phyloP scores from a whole-genome alignment of 2,888 invertebrate species.

The Apoda limacodes region DNA sequence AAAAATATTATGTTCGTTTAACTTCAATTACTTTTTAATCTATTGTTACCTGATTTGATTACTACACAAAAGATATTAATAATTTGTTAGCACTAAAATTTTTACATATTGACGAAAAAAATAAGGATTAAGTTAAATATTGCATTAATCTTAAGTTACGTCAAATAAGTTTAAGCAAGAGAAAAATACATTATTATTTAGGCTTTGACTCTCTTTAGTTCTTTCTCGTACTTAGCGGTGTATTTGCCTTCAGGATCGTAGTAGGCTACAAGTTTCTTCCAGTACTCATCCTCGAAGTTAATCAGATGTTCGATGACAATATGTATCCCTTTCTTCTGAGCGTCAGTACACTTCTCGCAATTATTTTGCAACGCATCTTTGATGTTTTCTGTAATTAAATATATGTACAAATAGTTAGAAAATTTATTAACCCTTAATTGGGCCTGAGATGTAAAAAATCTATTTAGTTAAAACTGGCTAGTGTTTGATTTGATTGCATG shows the following conservation, averaged over 20 bases:
- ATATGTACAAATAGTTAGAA: neutral
- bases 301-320: slow-evolving; percentile 35
- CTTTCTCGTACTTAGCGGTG: slow-evolving; percentile 29
- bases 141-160: too few species aligned
- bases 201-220: slow-evolving; percentile 22
- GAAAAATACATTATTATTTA: too few species aligned
- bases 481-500: neutral
- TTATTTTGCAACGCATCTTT: slow-evolving; percentile 33
- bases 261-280: slow-evolving; percentile 35
- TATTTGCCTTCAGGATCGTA: slow-evolving; percentile 38
- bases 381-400: slow-evolving; percentile 28
- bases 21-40: too few species aligned
- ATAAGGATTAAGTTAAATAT: too few species aligned
- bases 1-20: too few species aligned
- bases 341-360: slow-evolving; percentile 29
- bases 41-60: too few species aligned
- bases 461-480: neutral
- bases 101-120: too few species aligned
- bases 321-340: slow-evolving; percentile 30
- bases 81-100: too few species aligned
- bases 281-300: slow-evolving; percentile 31
- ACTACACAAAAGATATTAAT: too few species aligned
- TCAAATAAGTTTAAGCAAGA: too few species aligned
- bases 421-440: neutral
- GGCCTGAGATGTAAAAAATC: neutral